phyloP scores from a whole-genome alignment of 2,797 vertebrate genomes.

The Chromobotia macracanthus region DNA sequence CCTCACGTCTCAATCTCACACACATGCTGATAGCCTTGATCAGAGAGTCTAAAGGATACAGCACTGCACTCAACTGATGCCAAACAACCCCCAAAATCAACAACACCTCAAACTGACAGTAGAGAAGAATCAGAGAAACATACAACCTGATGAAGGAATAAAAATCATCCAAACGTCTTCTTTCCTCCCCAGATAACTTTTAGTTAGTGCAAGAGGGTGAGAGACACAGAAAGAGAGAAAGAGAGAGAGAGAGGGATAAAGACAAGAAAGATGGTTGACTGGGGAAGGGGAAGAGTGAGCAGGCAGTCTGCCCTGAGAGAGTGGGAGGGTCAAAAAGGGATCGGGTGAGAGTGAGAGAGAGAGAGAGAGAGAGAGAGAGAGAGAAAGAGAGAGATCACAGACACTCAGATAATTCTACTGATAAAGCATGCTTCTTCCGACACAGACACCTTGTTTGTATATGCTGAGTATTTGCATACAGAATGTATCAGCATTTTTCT shows the following conservation, averaged over 20 bases:
- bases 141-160: slow-evolving; percentile 65
- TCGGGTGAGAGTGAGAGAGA: slow-evolving; percentile 6
- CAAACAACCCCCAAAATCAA: slow-evolving; percentile 9
- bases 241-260: slow-evolving; percentile 12
- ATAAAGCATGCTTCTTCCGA: slow-evolving; percentile 23
- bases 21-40: not conserved
- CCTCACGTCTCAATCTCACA: slow-evolving; percentile 9
- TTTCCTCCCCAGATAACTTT: slow-evolving; percentile 44
- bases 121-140: slow-evolving; percentile 33
- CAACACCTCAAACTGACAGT: not conserved
- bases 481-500: not conserved
- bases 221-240: slow-evolving; percentile 31
- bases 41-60: slow-evolving; percentile 37
- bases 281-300: slow-evolving; percentile 46
- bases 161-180: slow-evolving; percentile 50
- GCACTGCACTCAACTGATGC: slow-evolving; percentile 47
- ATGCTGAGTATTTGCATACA: not conserved
- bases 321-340: slow-evolving; percentile 32
- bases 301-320: slow-evolving; percentile 46
- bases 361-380: slow-evolving; percentile 12
- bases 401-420: slow-evolving; percentile 10
- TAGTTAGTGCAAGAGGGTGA: not conserved
- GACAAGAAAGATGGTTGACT: slow-evolving; percentile 61
- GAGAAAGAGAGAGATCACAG: slow-evolving; percentile 2
- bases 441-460: slow-evolving; percentile 1